Evolutionary conservation across 2,113 vertebrate species (phyloP).

Genomic region (Percina caprodes): DNA sequence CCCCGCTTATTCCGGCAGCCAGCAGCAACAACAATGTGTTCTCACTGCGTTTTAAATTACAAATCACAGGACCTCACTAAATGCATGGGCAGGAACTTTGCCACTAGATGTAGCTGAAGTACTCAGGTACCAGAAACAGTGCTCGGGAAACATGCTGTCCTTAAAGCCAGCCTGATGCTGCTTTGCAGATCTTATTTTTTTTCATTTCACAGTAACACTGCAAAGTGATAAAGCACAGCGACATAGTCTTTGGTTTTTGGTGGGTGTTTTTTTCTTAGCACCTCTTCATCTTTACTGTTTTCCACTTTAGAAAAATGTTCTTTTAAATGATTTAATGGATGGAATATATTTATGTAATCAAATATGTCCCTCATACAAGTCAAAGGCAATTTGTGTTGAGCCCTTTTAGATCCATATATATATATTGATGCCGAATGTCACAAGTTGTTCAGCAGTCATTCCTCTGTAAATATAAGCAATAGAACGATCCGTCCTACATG

Average conservation of each 20-base stretch:
- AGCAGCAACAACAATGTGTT: background rate
- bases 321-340: background rate
- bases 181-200: constrained; percentile 27
- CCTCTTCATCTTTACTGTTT: background rate
- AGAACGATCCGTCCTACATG: constrained; percentile 21
- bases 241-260: background rate
- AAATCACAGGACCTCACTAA: constrained; percentile 25
- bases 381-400: background rate
- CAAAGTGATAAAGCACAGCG: constrained; percentile 4
- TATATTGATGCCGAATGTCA: background rate
- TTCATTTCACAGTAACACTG: constrained; percentile 29
- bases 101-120: constrained; percentile 87
- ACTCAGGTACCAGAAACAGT: constrained; percentile 72
- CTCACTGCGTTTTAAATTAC: constrained; percentile 7
- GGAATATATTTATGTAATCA: background rate
- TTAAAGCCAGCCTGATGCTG: constrained; percentile 28
- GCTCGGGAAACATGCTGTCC: background rate
- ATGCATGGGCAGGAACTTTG: constrained; percentile 54
- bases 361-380: background rate
- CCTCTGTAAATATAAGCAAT: background rate
- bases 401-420: background rate
- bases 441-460: background rate
- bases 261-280: background rate
- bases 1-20: background rate
- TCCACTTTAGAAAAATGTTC: background rate